Evolutionary conservation across 2,888 invertebrate genomes (phyloP), one percentile per base, ranked within the genome.

Genomic region (Phaonia tiefii): DNA sequence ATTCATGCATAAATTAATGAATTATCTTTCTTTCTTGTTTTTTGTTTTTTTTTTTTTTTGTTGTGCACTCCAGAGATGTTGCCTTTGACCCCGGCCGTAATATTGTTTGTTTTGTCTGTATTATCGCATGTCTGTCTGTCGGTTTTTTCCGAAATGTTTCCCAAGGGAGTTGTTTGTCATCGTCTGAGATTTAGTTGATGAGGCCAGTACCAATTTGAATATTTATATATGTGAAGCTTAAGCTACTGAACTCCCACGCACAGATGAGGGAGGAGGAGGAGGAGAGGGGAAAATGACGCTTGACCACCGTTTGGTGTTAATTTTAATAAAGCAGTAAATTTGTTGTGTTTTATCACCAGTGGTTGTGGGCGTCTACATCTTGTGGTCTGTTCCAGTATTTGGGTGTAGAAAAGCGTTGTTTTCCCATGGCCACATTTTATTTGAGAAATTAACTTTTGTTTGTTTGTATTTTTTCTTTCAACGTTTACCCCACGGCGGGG

Each of bases 321-420:
- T 80, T 80, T 77, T 77, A 80, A 77, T 80, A 74, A 77, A 66
- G 74, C 74, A 74, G 65, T 58, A 77, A 80, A 80, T 31, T n/a
- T 66, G 70, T 79, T 72, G 72, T 49, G 49, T 20, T 49, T 46
- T 46, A 15, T 3, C 8, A n/a, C 13, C 17, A 17, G 3, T 46
- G 46, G 46, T 46, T 17, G 49, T 22, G 15, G 4, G 17, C 20
- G 17, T 7, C 46, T 58, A 58, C 31, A 58, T 26, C 60, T 17
- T 31, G 17, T 58, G 31, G 31, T 22, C 20, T 58, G 31, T 26
- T 31, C 58, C 15, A 11, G 0, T 39, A n/a, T n/a, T n/a, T n/a
- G n/a, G n/a, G n/a, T n/a, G n/a, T n/a, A n/a, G n/a, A n/a, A n/a
- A n/a, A n/a, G n/a, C 17, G n/a, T 46, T 22, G 20, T 49, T 49